Conservation (phyloP, 1,140 invertebrate species). For the Phocides pigmalion region DNA sequence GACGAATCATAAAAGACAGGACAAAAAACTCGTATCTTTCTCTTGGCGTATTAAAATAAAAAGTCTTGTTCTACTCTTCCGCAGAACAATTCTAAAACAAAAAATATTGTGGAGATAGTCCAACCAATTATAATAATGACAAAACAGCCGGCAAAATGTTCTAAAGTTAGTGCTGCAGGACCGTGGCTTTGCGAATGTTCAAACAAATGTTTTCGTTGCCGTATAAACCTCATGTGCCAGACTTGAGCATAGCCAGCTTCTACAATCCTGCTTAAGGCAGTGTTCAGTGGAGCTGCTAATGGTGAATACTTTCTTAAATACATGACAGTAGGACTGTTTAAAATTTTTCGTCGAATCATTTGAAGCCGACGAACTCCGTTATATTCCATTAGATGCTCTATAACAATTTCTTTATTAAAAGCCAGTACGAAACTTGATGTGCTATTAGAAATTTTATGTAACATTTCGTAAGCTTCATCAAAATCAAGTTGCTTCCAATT, state of each 20-base stretch:
- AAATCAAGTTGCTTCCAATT: constrained; percentile 49
- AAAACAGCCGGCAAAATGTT: constrained; percentile 53
- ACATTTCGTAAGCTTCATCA: constrained; percentile 28
- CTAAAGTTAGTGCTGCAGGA: constrained; percentile 43
- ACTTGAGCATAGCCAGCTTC: constrained; percentile 60
- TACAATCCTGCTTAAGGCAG: constrained; percentile 43
- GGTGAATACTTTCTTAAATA: constrained; percentile 60
- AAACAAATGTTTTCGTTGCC: constrained; percentile 40
- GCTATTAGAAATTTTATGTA: constrained; percentile 50
- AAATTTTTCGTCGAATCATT: constrained; percentile 59
- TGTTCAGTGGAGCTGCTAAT: constrained; percentile 42
- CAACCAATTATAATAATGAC: constrained; percentile 49
- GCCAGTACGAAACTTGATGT: constrained; percentile 56
- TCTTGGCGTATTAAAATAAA: too few species aligned
- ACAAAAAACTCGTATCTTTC: too few species aligned
- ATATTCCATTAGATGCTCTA: constrained; percentile 44
- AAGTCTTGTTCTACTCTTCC: constrained; percentile 34
- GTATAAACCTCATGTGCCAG: constrained; percentile 40
- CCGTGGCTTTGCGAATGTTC: constrained; percentile 7
- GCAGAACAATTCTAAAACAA: constrained; percentile 54
- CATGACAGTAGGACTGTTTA: constrained; percentile 61
- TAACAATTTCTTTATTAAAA: constrained; percentile 54
- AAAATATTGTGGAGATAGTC: constrained; percentile 51
- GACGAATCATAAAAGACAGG: too few species aligned
- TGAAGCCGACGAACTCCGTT: constrained; percentile 50